A percentile compares a stretch with the other conserved stretches of the same genome.
These are phyloP conservation scores for Galeopsomyia nigrocyanea DNA, from an alignment of 2,888 invertebrate genomes.

Conservation along the genomic window DNA sequence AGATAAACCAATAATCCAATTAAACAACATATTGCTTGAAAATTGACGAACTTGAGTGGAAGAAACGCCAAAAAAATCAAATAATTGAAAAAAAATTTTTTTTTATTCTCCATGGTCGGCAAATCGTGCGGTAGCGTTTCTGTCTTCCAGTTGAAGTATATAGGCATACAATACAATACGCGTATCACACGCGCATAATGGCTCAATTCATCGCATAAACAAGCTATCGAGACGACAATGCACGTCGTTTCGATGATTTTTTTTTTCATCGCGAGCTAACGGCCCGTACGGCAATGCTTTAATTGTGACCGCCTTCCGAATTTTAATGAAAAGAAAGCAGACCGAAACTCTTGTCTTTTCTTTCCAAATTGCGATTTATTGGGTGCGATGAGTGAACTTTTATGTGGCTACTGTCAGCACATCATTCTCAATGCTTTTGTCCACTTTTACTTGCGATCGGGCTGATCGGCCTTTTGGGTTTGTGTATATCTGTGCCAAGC, in stretches of 20 bases:
- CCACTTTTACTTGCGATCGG: no score
- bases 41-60: no score
- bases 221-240: not conserved
- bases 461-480: no score
- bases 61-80: no score
- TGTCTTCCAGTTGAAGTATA: not conserved
- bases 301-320: slow-evolving; percentile 16
- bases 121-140: slow-evolving; percentile 25
- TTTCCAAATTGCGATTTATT: slow-evolving; percentile 21
- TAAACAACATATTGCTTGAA: no score
- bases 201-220: slow-evolving; percentile 55
- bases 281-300: not conserved
- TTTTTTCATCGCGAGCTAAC: not conserved
- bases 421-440: no score
- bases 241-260: no score
- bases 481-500: not conserved
- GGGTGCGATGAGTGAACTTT: slow-evolving; percentile 28
- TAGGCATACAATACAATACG: not conserved
- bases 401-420: not conserved
- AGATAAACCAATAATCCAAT: no score
- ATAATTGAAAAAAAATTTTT: slow-evolving; percentile 25
- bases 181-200: slow-evolving; percentile 54
- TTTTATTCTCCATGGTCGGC: slow-evolving; percentile 22
- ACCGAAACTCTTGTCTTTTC: not conserved
- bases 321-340: not conserved